Percentiles rank a stretch among this genome's conserved stretches.
These are phyloP conservation scores for Spodoptera exigua DNA, from an alignment of 2,888 invertebrate species.

Conservation along the genomic window DNA sequence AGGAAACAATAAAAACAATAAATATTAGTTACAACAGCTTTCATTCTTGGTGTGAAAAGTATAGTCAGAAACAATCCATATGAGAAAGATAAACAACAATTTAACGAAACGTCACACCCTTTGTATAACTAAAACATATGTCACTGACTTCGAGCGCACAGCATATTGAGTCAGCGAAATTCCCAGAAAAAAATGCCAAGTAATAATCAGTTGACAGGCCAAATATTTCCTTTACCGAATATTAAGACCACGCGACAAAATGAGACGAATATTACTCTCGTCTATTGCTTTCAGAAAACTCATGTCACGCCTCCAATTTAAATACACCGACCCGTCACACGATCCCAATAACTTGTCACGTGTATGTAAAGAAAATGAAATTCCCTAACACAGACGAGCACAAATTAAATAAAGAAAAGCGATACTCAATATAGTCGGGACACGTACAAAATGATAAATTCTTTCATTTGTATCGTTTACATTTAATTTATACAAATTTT, in stretches of 20 bases:
- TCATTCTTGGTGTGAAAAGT: too few species aligned
- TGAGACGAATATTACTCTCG: slow-evolving; percentile 40
- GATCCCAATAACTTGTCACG: slow-evolving; percentile 61
- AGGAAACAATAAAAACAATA: too few species aligned
- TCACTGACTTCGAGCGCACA: slow-evolving; percentile 1
- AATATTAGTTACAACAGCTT: too few species aligned
- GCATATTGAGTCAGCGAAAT: slow-evolving; percentile 17
- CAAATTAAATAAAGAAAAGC: slow-evolving; percentile 66
- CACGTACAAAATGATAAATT: slow-evolving; percentile 79
- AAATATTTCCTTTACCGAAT: slow-evolving; percentile 48
- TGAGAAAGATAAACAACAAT: too few species aligned
- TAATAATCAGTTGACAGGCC: slow-evolving; percentile 41
- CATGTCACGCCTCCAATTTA: slow-evolving; percentile 52
- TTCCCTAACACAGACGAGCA: slow-evolving; percentile 49
- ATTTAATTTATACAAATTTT: slow-evolving; percentile 80
- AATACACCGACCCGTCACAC: slow-evolving; percentile 49
- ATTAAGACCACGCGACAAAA: slow-evolving; percentile 34
- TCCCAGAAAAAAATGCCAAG: slow-evolving; percentile 25
- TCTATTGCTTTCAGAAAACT: slow-evolving; percentile 29
- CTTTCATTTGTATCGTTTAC: slow-evolving; percentile 76
- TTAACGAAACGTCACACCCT: neutral
- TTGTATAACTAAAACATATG: slow-evolving; percentile 4
- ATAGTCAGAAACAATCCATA: too few species aligned
- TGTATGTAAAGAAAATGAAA: slow-evolving; percentile 58
- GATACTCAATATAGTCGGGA: slow-evolving; percentile 54